Evolutionary conservation across 2,888 invertebrate genomes (phyloP), one percentile per base, ranked within the genome.

Genomic region (Oscheius onirici): DNA sequence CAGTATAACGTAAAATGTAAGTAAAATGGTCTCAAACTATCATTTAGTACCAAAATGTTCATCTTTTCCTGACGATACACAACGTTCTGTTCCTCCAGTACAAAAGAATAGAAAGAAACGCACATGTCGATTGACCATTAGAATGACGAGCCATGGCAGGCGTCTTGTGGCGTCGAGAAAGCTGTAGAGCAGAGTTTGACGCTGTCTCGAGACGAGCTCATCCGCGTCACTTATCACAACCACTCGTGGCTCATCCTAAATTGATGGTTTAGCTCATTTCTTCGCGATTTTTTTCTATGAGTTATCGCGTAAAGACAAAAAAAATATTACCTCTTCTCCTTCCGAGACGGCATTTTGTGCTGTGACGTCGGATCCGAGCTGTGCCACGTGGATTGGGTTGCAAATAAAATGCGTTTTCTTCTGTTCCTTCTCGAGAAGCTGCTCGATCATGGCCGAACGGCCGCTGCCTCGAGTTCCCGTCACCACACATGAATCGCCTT

Each of bases 101-200:
- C 17, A 8, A 54, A 34, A 34, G 3, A 3, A 6, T 34, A 52
- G 17, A 54, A 66, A 54, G 17, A 22, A 5, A 22, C 17, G 40
- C 28, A 72, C 72, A 58, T 69, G 60, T 46, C 72, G n/a, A 22
- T 67, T 61, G 22, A 57, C 51, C 60, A 73, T 63, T 34, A 69
- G 26, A 10, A 73, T 49, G 11, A 73, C 73, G 24, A 73, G 61
- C 72, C 71, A 72, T n/a, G 74, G 74, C 13, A 20, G 10, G 13
- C 28, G 15, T 22, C 60, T 44, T 13, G 68, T 74, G 10, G 65
- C 13, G 28, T 73, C 52, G n/a, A 73, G 58, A 28, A 73, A 43
- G 17, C 49, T 65, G 51, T 73, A 73, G 3, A 73, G 40, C n/a
- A 73, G 40, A 2, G 65, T 58, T 28, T 73, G 74, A 13, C 69